A percentile compares a stretch with the other conserved stretches of the same genome.
These are phyloP conservation scores for Zosterops borbonicus DNA, from an alignment of 2,113 vertebrate species.

Conservation along the genomic window DNA sequence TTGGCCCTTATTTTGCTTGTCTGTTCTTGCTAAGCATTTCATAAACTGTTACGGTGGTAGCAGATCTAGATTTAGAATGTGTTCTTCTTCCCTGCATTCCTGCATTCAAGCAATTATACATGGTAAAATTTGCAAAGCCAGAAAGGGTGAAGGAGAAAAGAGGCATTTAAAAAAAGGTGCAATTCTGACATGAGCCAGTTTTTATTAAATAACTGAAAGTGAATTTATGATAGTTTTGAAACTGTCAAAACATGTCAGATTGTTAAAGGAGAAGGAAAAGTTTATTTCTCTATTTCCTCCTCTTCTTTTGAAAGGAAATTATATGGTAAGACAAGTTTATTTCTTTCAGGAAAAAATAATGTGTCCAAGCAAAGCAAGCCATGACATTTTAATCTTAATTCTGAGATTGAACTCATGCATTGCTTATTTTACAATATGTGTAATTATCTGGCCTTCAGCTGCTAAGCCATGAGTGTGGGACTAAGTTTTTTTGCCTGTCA, in stretches of 20 bases:
- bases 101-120: neutral
- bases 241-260: conserved; percentile 17
- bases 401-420: neutral
- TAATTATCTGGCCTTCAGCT: neutral
- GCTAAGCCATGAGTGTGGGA: neutral
- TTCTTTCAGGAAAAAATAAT: conserved; percentile 23
- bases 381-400: neutral
- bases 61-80: neutral
- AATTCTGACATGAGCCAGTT: neutral
- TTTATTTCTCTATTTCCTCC: neutral
- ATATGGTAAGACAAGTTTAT: neutral
- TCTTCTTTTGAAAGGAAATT: neutral
- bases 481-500: neutral
- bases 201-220: conserved; percentile 21
- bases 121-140: neutral
- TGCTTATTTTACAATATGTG: neutral
- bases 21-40: neutral
- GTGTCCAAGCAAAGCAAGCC: neutral
- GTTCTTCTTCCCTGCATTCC: neutral
- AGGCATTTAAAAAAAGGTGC: neutral
- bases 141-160: neutral
- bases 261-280: neutral
- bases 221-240: conserved; percentile 1
- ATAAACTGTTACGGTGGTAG: neutral
- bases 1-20: neutral